phyloP scores from a whole-genome alignment of 2,113 vertebrate species.

The Hystrix brachyura region DNA sequence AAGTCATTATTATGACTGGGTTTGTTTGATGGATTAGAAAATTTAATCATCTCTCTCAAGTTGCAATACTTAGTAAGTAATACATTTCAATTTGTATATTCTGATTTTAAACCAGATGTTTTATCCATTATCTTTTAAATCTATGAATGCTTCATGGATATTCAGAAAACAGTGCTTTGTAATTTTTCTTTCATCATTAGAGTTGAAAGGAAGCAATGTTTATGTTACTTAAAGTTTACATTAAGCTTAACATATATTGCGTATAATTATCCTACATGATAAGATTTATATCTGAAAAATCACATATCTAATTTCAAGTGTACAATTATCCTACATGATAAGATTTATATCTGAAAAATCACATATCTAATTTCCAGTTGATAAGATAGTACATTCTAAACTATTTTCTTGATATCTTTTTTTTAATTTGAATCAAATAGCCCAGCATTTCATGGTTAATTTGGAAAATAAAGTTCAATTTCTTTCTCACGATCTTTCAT shows the following conservation, averaged over 20 bases:
- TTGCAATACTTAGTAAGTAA: not conserved
- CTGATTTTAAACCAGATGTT: conserved; percentile 2
- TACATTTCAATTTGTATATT: conserved; percentile 43
- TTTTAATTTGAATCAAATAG: conserved; percentile 16
- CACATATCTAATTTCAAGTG: conserved; percentile 14
- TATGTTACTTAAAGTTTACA: not conserved
- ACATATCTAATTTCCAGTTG: conserved; percentile 18
- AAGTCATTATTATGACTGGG: not conserved
- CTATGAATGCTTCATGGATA: conserved; percentile 11
- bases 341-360: conserved; percentile 42
- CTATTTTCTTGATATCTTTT: not conserved
- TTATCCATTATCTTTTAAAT: not conserved
- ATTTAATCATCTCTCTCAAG: not conserved
- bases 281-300: conserved; percentile 41
- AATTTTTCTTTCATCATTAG: not conserved
- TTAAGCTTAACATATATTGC: conserved; percentile 19
- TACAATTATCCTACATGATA: not conserved
- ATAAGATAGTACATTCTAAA: not conserved
- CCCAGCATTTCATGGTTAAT: not conserved
- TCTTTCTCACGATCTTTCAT: not conserved
- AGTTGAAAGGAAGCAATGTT: not conserved
- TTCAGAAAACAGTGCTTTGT: conserved; percentile 22
- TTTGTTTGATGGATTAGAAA: conserved; percentile 36
- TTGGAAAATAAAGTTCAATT: not conserved
- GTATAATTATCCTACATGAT: not conserved